These are phyloP conservation scores for Stigmatopora nigra DNA, from an alignment of 2,113 vertebrate genomes.

Conservation along the genomic window DNA sequence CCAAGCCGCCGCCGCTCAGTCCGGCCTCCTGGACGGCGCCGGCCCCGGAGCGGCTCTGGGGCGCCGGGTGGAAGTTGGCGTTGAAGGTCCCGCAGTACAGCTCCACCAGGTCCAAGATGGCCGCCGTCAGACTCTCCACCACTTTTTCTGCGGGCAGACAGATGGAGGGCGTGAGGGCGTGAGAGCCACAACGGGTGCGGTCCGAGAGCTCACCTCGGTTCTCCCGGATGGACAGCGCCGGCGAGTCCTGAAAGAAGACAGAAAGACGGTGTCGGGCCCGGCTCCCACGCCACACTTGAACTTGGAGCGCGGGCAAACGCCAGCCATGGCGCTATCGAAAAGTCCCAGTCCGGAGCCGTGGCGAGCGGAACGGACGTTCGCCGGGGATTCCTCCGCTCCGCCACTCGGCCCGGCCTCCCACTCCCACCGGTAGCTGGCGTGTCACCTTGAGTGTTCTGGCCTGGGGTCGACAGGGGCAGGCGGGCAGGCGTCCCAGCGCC, in stretches of 20 bases:
- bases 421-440: too few relatives aligned
- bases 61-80: slow-evolving; percentile 83
- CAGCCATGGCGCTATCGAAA: too few relatives aligned
- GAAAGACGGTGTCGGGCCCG: not conserved
- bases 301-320: too few relatives aligned
- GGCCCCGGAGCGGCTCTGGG: slow-evolving; percentile 63
- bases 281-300: too few relatives aligned
- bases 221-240: slow-evolving; percentile 76
- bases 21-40: slow-evolving; percentile 77
- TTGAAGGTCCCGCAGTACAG: slow-evolving; percentile 94
- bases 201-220: slow-evolving; percentile 73
- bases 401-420: too few relatives aligned
- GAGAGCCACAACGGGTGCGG: too few relatives aligned
- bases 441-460: slow-evolving; percentile 87
- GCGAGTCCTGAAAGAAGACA: slow-evolving; percentile 75
- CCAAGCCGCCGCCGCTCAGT: slow-evolving; percentile 72
- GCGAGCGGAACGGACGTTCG: too few relatives aligned
- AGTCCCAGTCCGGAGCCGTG: too few relatives aligned
- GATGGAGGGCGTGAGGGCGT: too few relatives aligned
- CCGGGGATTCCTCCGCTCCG: too few relatives aligned
- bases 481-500: slow-evolving; percentile 87
- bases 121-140: slow-evolving; percentile 84
- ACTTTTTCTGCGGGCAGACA: slow-evolving; percentile 70
- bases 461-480: slow-evolving; percentile 89
- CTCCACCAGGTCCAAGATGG: slow-evolving; percentile 89